Evolutionary conservation across 1,140 invertebrate species (phyloP).

Genomic region (Thaumetopoea pityocampa): DNA sequence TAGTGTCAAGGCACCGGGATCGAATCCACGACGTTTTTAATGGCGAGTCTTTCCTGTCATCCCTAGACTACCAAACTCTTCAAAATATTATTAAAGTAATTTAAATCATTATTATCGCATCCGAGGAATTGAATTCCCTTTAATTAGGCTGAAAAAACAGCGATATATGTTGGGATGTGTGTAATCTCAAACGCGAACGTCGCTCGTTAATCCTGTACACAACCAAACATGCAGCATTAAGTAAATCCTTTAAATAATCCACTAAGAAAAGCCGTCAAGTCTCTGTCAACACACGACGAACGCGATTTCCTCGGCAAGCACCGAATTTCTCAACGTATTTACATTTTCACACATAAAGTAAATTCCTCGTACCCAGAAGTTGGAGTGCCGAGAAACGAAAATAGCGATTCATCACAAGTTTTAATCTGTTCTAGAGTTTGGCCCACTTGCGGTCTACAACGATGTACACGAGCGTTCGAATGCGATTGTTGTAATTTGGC

Average conservation of each 20-base stretch:
- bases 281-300: slow-evolving; percentile 51
- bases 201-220: slow-evolving; percentile 44
- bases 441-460: slow-evolving; percentile 46
- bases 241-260: slow-evolving; percentile 62
- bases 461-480: slow-evolving; percentile 26
- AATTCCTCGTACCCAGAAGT: slow-evolving; percentile 54
- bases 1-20: too few species aligned
- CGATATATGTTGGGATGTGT: slow-evolving; percentile 27
- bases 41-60: too few species aligned
- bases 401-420: slow-evolving; percentile 67
- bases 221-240: slow-evolving; percentile 56
- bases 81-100: too few species aligned
- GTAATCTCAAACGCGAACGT: slow-evolving; percentile 43
- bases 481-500: slow-evolving; percentile 5
- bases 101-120: slow-evolving; percentile 20
- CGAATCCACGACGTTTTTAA: too few species aligned
- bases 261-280: slow-evolving; percentile 52
- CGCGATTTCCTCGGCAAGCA: slow-evolving; percentile 49
- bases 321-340: slow-evolving; percentile 53
- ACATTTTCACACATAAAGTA: slow-evolving; percentile 67
- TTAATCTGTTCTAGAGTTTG: slow-evolving; percentile 61
- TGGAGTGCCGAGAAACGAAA: slow-evolving; percentile 47
- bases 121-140: slow-evolving; percentile 12
- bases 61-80: too few species aligned
- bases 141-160: slow-evolving; percentile 37